phyloP scores from a whole-genome alignment of 2,113 vertebrate genomes.

The Tachysurus fulvidraco region DNA sequence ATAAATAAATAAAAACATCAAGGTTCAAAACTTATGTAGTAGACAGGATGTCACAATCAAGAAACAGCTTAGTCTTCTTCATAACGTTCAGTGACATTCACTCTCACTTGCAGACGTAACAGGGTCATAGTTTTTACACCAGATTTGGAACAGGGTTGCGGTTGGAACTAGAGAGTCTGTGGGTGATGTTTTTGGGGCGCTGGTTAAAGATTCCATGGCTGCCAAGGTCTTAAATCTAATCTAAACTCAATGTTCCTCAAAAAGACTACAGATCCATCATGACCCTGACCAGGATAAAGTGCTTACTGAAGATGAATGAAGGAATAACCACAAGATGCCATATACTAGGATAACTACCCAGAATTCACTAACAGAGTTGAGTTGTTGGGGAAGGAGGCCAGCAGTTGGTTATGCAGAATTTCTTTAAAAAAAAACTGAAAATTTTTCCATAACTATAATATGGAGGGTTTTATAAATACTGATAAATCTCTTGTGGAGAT shows the following conservation, averaged over 20 bases:
- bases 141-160: background rate
- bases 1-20: background rate
- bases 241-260: background rate
- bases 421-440: background rate
- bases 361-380: background rate
- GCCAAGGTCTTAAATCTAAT: background rate
- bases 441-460: background rate
- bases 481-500: conserved; percentile 8
- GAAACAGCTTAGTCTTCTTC: background rate
- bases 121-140: background rate
- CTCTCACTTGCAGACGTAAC: background rate
- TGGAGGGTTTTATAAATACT: background rate
- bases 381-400: background rate
- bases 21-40: background rate
- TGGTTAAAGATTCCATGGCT: background rate
- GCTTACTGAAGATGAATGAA: background rate
- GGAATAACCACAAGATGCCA: background rate
- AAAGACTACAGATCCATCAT: background rate
- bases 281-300: background rate
- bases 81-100: background rate
- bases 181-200: background rate
- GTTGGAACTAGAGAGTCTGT: background rate
- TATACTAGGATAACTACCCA: background rate
- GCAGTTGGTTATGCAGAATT: background rate
- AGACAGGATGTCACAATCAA: background rate